Conservation (phyloP, 2,797 vertebrate genomes). For the Macropodus opercularis region DNA sequence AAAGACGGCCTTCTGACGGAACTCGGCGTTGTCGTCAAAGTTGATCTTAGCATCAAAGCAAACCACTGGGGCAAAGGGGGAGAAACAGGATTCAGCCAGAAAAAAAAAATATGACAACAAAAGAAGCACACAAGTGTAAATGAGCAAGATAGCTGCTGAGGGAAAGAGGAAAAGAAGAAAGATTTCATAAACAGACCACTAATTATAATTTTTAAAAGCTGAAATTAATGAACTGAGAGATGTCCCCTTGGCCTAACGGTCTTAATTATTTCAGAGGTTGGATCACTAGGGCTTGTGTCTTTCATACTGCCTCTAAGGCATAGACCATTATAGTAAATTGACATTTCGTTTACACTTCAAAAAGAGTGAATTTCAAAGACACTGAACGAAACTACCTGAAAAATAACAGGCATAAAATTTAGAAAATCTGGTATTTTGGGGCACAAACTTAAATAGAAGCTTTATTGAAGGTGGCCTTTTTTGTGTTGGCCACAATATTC, state of each 20-base stretch:
- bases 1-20: slow-evolving; percentile 96
- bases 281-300: slow-evolving; percentile 37
- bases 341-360: slow-evolving; percentile 63
- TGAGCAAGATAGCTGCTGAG: not conserved
- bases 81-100: slow-evolving; percentile 21
- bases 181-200: slow-evolving; percentile 18
- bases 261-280: slow-evolving; percentile 65
- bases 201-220: slow-evolving; percentile 58
- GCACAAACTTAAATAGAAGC: not conserved
- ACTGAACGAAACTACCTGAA: slow-evolving; percentile 39
- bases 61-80: slow-evolving; percentile 83
- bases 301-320: slow-evolving; percentile 59
- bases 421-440: slow-evolving; percentile 13
- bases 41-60: slow-evolving; percentile 99
- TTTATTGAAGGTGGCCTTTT: not conserved
- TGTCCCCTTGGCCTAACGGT: slow-evolving; percentile 47
- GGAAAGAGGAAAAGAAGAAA: slow-evolving; percentile 10
- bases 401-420: slow-evolving; percentile 10
- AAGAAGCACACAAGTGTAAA: slow-evolving; percentile 2
- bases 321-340: slow-evolving; percentile 56
- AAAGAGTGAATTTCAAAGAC: slow-evolving; percentile 60
- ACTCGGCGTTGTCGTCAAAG: slow-evolving; percentile 99
- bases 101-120: slow-evolving; percentile 1
- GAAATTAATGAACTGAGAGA: slow-evolving; percentile 50
- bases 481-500: no score